phyloP scores from a whole-genome alignment of 2,888 invertebrate species.

The Hemicrepidius hirtus region DNA sequence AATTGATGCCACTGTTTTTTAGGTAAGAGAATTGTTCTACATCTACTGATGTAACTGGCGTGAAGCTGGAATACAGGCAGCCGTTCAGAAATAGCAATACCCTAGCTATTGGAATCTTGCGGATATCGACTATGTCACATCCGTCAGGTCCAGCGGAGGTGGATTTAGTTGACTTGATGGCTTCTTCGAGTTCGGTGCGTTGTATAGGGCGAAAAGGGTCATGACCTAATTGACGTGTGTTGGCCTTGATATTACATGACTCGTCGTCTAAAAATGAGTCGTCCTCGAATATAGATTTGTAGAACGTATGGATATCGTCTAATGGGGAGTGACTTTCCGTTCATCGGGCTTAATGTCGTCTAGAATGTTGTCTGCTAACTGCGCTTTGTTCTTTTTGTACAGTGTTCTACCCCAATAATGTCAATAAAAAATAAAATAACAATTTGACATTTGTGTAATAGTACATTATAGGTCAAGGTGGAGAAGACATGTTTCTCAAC shows the following conservation, averaged over 20 bases:
- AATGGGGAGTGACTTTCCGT: background rate
- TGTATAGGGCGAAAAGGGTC: background rate
- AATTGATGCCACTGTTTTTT: slow-evolving; percentile 51
- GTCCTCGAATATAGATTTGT: background rate
- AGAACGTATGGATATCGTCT: background rate
- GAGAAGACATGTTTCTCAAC: too few species aligned
- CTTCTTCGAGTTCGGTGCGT: background rate
- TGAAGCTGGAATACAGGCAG: background rate
- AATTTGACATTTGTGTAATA: too few species aligned
- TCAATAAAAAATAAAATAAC: too few species aligned
- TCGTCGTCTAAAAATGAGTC: background rate
- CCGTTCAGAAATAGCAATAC: background rate
- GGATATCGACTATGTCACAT: background rate
- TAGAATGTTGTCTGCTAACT: background rate
- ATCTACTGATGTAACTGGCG: background rate
- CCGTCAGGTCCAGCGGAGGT: background rate
- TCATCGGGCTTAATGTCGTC: background rate
- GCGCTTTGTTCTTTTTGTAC: background rate
- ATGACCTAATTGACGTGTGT: background rate
- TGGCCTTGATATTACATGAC: background rate
- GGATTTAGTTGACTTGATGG: background rate
- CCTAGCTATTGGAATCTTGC: background rate
- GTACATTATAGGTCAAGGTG: too few species aligned
- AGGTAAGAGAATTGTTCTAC: slow-evolving; percentile 14
- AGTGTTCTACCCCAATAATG: too few species aligned